Percentiles rank a stretch among this genome's conserved stretches.
Conservation (phyloP, 2,888 invertebrate genomes). For the Aromia moschata region DNA sequence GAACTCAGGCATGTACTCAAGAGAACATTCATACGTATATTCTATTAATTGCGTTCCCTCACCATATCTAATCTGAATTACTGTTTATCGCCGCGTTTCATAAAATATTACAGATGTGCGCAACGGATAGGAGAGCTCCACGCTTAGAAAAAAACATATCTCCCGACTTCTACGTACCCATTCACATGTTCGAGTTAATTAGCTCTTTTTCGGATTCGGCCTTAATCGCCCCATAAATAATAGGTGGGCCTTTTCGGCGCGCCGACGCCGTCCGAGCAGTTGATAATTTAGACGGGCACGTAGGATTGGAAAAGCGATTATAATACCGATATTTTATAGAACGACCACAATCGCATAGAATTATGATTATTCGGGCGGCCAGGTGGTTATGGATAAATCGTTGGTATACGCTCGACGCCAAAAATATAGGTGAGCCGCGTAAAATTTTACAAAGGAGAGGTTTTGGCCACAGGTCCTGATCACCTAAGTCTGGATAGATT, state of each 20-base stretch:
- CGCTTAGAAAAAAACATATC: too few species aligned
- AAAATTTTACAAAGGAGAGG: too few species aligned
- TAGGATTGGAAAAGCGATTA: slow-evolving; percentile 21
- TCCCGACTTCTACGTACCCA: slow-evolving; percentile 7
- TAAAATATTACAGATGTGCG: slow-evolving; percentile 9
- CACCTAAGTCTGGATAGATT: too few species aligned
- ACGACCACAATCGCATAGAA: slow-evolving; percentile 20
- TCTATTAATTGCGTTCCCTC: slow-evolving; percentile 8
- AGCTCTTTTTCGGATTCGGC: slow-evolving; percentile 10
- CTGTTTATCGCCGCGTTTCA: neutral
- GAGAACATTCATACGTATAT: too few species aligned
- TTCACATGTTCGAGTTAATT: slow-evolving; percentile 19
- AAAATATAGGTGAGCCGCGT: too few species aligned
- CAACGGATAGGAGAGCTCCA: slow-evolving; percentile 8
- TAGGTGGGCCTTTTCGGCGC: slow-evolving; percentile 10
- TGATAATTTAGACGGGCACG: slow-evolving; percentile 19
- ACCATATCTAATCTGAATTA: slow-evolving; percentile 17
- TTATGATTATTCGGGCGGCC: slow-evolving; percentile 14
- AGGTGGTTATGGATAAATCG: slow-evolving; percentile 18
- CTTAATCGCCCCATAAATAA: slow-evolving; percentile 21
- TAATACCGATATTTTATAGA: slow-evolving; percentile 14
- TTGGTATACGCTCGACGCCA: slow-evolving; percentile 5
- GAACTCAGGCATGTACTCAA: neutral
- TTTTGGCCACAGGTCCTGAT: too few species aligned
- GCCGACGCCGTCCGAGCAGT: neutral